A percentile compares a stretch with the other conserved stretches of the same genome.
Conservation (phyloP, 2,797 vertebrate genomes). For the Acanthopagrus latus region DNA sequence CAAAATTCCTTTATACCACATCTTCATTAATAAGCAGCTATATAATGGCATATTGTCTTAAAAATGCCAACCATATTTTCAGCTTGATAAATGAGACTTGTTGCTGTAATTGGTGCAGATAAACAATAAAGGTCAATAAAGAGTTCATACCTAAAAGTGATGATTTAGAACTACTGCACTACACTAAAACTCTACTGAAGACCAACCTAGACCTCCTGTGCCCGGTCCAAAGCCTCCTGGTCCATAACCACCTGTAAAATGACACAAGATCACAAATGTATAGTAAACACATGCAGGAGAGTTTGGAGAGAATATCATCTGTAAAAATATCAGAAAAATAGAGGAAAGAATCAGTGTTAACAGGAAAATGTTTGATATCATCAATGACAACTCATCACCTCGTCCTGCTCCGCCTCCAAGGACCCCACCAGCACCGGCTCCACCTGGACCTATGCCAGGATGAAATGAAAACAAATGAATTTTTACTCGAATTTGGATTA, state of each 20-base stretch:
- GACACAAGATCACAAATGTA: not conserved
- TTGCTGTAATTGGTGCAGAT: constrained; percentile 19
- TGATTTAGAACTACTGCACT: not conserved
- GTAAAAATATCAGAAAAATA: not conserved
- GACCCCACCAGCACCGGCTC: constrained; percentile 50
- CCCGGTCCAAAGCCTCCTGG: constrained; percentile 51
- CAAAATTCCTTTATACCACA: no score
- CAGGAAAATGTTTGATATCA: not conserved
- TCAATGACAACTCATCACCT: constrained; percentile 40
- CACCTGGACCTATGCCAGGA: constrained; percentile 58
- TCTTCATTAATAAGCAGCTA: no score
- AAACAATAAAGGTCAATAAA: constrained; percentile 45
- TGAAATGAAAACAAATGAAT: constrained; percentile 10
- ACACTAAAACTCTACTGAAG: constrained; percentile 1
- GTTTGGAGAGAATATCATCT: not conserved
- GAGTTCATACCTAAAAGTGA: not conserved
- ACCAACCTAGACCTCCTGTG: constrained; percentile 30
- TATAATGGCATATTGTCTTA: no score
- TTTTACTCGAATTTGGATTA: not conserved
- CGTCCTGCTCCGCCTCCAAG: constrained; percentile 67
- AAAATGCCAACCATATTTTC: no score
- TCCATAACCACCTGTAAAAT: constrained; percentile 41
- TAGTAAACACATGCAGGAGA: not conserved
- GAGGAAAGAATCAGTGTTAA: not conserved
- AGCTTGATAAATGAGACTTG: not conserved